These are phyloP conservation scores for Argyresthia albistria DNA, from an alignment of 2,888 invertebrate species.

Conservation along the genomic window DNA sequence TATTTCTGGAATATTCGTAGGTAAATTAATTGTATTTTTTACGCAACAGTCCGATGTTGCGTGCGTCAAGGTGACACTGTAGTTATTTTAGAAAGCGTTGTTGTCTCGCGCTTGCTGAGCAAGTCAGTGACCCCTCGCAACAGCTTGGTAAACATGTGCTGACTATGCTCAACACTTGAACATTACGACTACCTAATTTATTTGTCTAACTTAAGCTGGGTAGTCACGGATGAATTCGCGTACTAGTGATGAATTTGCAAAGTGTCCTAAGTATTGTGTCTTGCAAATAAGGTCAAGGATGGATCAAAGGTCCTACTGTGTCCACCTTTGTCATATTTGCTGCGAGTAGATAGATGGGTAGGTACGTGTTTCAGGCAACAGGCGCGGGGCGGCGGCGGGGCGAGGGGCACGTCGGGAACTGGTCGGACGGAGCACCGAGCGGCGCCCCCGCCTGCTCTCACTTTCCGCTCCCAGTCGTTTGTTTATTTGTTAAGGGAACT, in stretches of 20 bases:
- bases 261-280: too few relatives aligned
- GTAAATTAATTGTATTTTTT: slow-evolving; percentile 29
- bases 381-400: slow-evolving; percentile 13
- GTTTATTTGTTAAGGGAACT: slow-evolving; percentile 66
- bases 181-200: too few relatives aligned
- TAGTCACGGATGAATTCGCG: too few relatives aligned
- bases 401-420: slow-evolving; percentile 31
- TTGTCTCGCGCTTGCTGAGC: slow-evolving; percentile 36
- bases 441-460: slow-evolving; percentile 51
- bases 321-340: neutral
- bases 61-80: slow-evolving; percentile 58
- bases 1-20: neutral
- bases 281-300: too few relatives aligned
- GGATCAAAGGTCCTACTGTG: neutral
- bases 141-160: neutral
- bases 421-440: slow-evolving; percentile 27
- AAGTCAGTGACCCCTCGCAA: slow-evolving; percentile 42
- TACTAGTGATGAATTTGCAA: too few relatives aligned
- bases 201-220: too few relatives aligned
- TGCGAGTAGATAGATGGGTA: neutral
- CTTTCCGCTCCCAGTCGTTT: slow-evolving; percentile 57
- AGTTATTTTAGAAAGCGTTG: slow-evolving; percentile 63
- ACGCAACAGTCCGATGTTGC: slow-evolving; percentile 46
- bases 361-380: neutral
- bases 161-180: neutral